Conservation (phyloP, 2,113 vertebrate species). For the Aegotheles bennettii region DNA sequence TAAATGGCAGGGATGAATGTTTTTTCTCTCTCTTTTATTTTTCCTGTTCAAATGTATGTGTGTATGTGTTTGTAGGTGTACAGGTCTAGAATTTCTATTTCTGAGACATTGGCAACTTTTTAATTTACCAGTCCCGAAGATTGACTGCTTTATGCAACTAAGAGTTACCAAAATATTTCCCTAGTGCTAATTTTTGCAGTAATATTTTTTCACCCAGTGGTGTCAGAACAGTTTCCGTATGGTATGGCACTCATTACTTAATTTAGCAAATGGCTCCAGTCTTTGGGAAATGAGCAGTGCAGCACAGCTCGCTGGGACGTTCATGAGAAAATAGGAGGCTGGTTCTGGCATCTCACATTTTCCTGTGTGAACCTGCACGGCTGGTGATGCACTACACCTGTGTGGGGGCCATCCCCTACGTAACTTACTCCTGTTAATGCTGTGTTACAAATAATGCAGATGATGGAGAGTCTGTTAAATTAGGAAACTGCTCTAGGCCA, state of each 20-base stretch:
- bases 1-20: not conserved
- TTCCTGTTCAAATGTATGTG: not conserved
- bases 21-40: not conserved
- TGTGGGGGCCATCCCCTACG: accelerated
- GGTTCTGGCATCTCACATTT: not conserved
- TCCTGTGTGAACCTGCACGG: accelerated
- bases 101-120: not conserved
- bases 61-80: not conserved
- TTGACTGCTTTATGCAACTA: not conserved
- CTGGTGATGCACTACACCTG: accelerated
- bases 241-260: not conserved
- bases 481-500: not conserved
- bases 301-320: not conserved
- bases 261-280: not conserved
- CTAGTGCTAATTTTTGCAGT: not conserved
- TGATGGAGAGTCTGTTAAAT: not conserved
- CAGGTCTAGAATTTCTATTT: not conserved
- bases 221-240: not conserved
- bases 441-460: not conserved
- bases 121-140: not conserved
- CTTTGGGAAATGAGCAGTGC: not conserved
- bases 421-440: not conserved
- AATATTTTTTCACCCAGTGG: not conserved
- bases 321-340: accelerated
- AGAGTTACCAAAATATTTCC: not conserved